Percentiles rank a stretch among this genome's conserved stretches.
Evolutionary conservation across 2,797 vertebrate genomes (phyloP).

Genomic region (Eleutherodactylus coqui): DNA sequence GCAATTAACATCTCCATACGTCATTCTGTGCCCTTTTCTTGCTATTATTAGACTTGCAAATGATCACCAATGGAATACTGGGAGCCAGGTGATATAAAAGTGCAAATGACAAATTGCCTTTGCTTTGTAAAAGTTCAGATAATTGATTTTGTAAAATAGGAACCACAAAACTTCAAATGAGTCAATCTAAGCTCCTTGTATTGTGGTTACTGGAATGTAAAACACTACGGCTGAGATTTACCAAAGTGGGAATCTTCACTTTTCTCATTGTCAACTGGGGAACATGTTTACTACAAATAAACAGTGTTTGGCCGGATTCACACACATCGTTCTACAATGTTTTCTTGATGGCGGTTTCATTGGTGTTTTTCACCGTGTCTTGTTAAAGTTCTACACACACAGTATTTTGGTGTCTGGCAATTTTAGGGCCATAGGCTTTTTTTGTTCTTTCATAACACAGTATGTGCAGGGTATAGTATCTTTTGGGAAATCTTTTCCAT

Average conservation of each 20-base stretch:
- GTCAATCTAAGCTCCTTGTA: conserved; percentile 18
- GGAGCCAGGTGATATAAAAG: conserved; percentile 47
- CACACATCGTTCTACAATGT: background rate
- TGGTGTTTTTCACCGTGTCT: too few species aligned
- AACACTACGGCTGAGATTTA: conserved; percentile 29
- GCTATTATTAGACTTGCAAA: conserved; percentile 53
- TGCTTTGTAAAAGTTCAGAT: conserved; percentile 59
- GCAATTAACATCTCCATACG: conserved; percentile 50
- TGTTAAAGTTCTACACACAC: too few species aligned
- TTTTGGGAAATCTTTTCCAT: too few species aligned
- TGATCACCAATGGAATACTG: conserved; percentile 45
- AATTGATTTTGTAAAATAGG: conserved; percentile 55
- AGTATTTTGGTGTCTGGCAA: too few species aligned
- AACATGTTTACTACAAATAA: background rate
- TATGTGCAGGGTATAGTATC: too few species aligned
- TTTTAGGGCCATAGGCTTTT: too few species aligned
- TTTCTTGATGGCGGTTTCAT: background rate
- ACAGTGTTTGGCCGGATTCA: background rate
- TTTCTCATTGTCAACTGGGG: background rate
- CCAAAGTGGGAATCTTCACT: background rate
- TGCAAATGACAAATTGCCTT: conserved; percentile 49
- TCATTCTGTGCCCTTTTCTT: conserved; percentile 53
- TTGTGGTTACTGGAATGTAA: conserved; percentile 41
- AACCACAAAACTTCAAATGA: conserved; percentile 50
- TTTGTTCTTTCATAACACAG: too few species aligned